Evolutionary conservation across 92 coral and sea anemone genomes (phyloP), one percentile per base, ranked within the genome.

Genomic region (Parazoanthus atlanticus): DNA sequence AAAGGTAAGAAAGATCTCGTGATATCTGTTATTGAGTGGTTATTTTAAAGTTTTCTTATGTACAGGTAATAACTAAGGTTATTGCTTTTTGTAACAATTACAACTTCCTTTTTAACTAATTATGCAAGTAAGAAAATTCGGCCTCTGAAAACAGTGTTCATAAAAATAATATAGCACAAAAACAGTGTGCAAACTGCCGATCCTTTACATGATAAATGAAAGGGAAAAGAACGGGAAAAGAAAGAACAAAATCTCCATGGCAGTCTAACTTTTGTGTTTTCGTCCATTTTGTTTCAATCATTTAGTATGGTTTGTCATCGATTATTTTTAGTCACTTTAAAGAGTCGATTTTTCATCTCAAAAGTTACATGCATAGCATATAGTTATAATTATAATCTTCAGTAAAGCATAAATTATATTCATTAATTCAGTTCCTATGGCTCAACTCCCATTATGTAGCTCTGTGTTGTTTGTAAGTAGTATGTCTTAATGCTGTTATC

Each of bases 1-100:
- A 25, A 95, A 95, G 98, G 96, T 95, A 54, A 31, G 47, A 54
- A 11, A 23, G 17, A 29, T 69, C 1, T 43, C 49, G 17, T 23
- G 43, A 3, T 28, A 54, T 64, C 40, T 86, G 6, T 30, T 32
- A 21, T 13, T 11, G 21, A 32, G 36, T 52, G 17, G 58, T 52
- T 52, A 15, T 52, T 52, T 52, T 13, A 16, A 52, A 8, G 12
- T 11, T 52, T 13, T 52, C 58, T 8, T 12, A 12, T 13, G 17
- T 52, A 12, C 19, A 52, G 21, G 58, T 52, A 36, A 36, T 36
- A 36, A 52, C 21, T 8, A 15, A 1, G 58, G 21, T 13, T 56
- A 0, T 15, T 56, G 65, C 25, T 15, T 61, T 61, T 61, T 61
- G 21, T 9, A 23, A 23, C 26, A 21, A 61, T 1, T 0, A 61